These are phyloP conservation scores for Autographa gamma DNA, from an alignment of 2,888 invertebrate species.

Conservation along the genomic window DNA sequence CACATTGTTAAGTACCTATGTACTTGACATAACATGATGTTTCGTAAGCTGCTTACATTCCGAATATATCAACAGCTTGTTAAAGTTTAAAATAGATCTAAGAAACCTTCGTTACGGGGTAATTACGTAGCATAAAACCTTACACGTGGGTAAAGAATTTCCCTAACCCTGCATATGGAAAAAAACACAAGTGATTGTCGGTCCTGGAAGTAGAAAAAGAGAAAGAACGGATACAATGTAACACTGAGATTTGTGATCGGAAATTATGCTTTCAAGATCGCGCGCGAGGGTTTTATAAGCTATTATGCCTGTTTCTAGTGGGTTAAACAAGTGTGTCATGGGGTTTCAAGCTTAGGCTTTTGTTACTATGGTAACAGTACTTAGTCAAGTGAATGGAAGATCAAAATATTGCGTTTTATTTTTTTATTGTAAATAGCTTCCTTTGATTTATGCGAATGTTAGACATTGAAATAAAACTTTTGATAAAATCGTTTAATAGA, in stretches of 20 bases:
- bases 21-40: too few relatives aligned
- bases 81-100: too few relatives aligned
- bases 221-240: not conserved
- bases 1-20: too few relatives aligned
- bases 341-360: not conserved
- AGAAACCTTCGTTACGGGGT: not conserved
- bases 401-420: too few relatives aligned
- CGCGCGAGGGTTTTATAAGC: constrained; percentile 1
- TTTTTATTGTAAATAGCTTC: too few relatives aligned
- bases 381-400: too few relatives aligned
- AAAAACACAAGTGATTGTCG: not conserved
- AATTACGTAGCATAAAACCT: not conserved
- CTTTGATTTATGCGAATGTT: too few relatives aligned
- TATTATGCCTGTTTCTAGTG: constrained; percentile 4
- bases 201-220: not conserved
- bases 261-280: not conserved
- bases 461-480: too few relatives aligned
- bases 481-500: too few relatives aligned
- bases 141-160: not conserved
- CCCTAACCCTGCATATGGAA: not conserved
- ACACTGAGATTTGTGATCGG: not conserved
- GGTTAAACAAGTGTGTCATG: not conserved
- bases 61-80: too few relatives aligned
- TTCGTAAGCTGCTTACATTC: too few relatives aligned
- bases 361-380: constrained; percentile 1